Conservation (phyloP, 2,797 vertebrate species). For the Myotis daubentonii region DNA sequence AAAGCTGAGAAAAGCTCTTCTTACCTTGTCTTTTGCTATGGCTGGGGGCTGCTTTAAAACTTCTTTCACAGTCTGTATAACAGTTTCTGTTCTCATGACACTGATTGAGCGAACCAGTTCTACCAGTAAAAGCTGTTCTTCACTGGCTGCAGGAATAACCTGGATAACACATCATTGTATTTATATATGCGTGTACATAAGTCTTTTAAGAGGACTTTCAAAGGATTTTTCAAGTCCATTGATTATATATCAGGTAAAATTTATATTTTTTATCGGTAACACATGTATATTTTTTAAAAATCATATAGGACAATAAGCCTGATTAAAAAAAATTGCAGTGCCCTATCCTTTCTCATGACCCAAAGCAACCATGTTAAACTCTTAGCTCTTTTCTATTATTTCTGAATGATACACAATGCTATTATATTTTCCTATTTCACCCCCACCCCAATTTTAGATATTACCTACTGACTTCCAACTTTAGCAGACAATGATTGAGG, state of each 20-base stretch:
- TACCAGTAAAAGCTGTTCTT: slow-evolving; percentile 96
- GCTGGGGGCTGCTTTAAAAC: slow-evolving; percentile 98
- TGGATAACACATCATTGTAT: slow-evolving; percentile 75
- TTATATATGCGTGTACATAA: background rate
- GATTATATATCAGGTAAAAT: background rate
- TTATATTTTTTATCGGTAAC: slow-evolving; percentile 3
- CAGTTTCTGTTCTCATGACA: slow-evolving; percentile 97
- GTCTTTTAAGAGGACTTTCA: background rate
- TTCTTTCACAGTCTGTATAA: slow-evolving; percentile 98
- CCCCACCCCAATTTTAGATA: background rate
- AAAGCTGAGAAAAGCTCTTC: slow-evolving; percentile 21
- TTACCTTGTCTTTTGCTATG: slow-evolving; percentile 97
- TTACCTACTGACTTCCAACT: slow-evolving; percentile 12
- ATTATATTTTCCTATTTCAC: background rate
- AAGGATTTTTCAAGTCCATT: slow-evolving; percentile 4
- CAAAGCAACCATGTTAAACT: background rate
- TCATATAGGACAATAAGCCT: background rate
- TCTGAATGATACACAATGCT: background rate
- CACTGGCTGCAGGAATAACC: slow-evolving; percentile 96
- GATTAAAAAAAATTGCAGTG: background rate
- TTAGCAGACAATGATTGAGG: slow-evolving; percentile 5
- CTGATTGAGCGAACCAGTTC: slow-evolving; percentile 98
- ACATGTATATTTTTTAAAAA: slow-evolving; percentile 8
- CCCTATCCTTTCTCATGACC: background rate
- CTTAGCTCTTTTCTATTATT: slow-evolving; percentile 14